phyloP scores from a whole-genome alignment of 2,888 invertebrate genomes.

The Calliphora vomitoria region DNA sequence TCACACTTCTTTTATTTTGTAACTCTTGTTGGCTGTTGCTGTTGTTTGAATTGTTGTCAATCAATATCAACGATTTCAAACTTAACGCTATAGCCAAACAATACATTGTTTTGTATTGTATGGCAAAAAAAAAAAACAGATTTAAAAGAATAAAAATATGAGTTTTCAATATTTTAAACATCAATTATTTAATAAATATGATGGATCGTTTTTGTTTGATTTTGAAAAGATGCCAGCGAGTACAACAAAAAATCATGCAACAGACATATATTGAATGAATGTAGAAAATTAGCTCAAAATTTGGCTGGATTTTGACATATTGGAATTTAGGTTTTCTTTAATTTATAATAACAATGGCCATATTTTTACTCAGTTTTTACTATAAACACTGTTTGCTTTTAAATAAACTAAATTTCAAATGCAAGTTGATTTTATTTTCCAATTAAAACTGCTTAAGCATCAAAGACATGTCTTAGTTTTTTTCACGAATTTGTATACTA shows the following conservation, averaged over 20 bases:
- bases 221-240: neutral
- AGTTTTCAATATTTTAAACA: conserved; percentile 65
- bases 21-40: conserved; percentile 24
- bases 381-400: no score
- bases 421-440: no score
- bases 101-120: conserved; percentile 24
- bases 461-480: no score
- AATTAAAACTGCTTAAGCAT: no score
- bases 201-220: conserved; percentile 58
- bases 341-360: neutral
- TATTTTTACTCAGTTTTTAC: no score
- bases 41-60: conserved; percentile 69
- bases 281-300: conserved; percentile 66
- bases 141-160: conserved; percentile 10
- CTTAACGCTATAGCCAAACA: conserved; percentile 54
- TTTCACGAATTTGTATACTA: no score
- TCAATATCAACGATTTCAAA: conserved; percentile 58
- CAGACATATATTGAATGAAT: conserved; percentile 36
- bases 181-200: conserved; percentile 70
- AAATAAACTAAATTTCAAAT: no score
- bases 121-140: conserved; percentile 1
- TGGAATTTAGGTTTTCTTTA: conserved; percentile 17
- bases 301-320: conserved; percentile 39
- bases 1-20: conserved; percentile 68
- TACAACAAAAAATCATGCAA: neutral